Evolutionary conservation across 23 tunicate species (phyloP).

Genomic region (Halocynthia roretzi): DNA sequence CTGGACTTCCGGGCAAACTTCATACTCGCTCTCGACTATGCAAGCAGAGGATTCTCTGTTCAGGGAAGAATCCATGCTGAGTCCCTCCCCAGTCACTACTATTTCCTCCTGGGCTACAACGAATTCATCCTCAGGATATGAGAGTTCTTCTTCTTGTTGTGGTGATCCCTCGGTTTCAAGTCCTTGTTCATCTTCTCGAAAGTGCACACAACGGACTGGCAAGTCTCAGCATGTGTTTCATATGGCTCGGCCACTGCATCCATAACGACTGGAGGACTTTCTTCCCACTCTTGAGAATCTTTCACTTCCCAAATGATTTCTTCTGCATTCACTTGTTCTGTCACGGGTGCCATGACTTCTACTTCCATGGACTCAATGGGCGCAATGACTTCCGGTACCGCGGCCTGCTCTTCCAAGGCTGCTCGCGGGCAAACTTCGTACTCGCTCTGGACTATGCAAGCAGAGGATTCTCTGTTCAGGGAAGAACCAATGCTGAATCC

Average conservation of each 20-base stretch:
- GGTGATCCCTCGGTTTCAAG: too few species aligned
- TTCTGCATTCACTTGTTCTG: neutral
- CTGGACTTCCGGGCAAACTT: neutral
- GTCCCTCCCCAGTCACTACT: constrained; percentile 10
- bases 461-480: constrained; percentile 15
- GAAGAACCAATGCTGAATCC: neutral
- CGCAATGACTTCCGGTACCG: neutral
- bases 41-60: constrained; percentile 26
- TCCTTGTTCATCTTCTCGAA: too few species aligned
- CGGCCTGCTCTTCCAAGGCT: constrained; percentile 4
- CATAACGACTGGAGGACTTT: too few species aligned
- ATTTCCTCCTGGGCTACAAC: neutral
- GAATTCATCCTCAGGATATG: too few species aligned
- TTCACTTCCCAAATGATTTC: neutral
- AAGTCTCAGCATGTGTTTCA: neutral
- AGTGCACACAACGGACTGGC: neutral
- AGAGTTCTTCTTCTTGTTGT: too few species aligned
- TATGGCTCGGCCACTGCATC: neutral
- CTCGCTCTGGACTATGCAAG: constrained; percentile 18
- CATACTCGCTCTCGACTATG: constrained; percentile 1
- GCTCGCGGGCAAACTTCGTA: neutral
- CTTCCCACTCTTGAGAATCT: neutral
- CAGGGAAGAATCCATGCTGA: too few species aligned
- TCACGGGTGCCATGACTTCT: neutral
- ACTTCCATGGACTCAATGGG: neutral